Evolutionary conservation across 2,797 vertebrate genomes (phyloP).

Genomic region (Ptychadena robeensis): DNA sequence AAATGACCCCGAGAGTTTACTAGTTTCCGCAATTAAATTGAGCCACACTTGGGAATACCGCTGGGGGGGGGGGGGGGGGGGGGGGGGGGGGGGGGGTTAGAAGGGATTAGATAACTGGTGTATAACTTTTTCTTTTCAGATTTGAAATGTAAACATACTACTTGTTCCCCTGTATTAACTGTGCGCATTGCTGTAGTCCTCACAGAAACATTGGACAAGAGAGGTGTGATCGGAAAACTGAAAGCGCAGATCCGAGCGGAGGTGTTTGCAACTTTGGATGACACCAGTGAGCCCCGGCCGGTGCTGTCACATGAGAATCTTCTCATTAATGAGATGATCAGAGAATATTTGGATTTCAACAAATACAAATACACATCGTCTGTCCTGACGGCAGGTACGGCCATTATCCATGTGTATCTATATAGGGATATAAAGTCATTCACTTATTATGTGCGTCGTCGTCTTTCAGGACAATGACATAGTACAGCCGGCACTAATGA

Average conservation of each 20-base stretch:
- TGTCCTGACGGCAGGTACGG: conserved; percentile 86
- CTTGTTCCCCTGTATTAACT: background rate
- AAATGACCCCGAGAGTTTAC: no score
- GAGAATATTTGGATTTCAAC: conserved; percentile 94
- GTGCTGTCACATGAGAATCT: conserved; percentile 86
- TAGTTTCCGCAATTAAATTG: no score
- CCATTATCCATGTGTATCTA: no score
- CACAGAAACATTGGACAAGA: conserved; percentile 88
- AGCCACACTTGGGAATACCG: no score
- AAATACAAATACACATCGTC: conserved; percentile 87
- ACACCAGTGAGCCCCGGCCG: conserved; percentile 80
- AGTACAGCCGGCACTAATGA: no score
- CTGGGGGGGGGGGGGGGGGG: no score
- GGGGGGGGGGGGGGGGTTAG: no score
- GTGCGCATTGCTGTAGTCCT: conserved; percentile 77
- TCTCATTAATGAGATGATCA: conserved; percentile 92
- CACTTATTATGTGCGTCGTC: no score
- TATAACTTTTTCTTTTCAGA: background rate
- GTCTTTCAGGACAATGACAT: no score
- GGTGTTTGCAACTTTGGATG: conserved; percentile 89
- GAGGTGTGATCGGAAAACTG: conserved; percentile 85
- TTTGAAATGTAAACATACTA: background rate
- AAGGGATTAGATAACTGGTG: no score
- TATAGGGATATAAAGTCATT: background rate
- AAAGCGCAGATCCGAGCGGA: conserved; percentile 92